Evolutionary conservation across 2,113 vertebrate species (phyloP).

Genomic region (Lycaon pictus): DNA sequence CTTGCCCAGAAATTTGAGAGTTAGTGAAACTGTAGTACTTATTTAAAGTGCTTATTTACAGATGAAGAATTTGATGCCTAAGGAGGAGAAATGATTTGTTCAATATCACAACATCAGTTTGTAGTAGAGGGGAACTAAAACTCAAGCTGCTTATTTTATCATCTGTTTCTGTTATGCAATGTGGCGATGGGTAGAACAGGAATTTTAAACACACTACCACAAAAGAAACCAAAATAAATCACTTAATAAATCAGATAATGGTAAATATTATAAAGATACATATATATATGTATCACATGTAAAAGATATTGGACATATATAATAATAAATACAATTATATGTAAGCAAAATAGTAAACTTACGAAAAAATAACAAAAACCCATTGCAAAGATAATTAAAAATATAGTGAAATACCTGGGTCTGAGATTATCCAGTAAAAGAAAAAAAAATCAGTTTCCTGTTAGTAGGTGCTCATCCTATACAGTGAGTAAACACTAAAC

Average conservation of each 20-base stretch:
- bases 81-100: background rate
- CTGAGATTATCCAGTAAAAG: background rate
- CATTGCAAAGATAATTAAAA: background rate
- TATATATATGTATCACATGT: background rate
- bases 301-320: background rate
- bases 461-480: background rate
- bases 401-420: background rate
- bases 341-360: background rate
- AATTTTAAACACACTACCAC: background rate
- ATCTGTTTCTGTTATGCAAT: background rate
- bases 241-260: background rate
- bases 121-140: background rate
- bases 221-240: constrained; percentile 16
- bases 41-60: background rate
- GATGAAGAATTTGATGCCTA: background rate
- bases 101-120: background rate
- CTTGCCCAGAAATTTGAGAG: background rate
- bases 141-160: background rate
- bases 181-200: background rate
- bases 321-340: background rate
- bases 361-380: background rate
- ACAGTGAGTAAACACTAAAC: background rate
- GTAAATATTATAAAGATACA: background rate
- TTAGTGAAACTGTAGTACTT: background rate
- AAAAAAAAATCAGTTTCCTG: background rate